Evolutionary conservation across 2,888 invertebrate genomes (phyloP).

Genomic region (Sthenelais limicola): DNA sequence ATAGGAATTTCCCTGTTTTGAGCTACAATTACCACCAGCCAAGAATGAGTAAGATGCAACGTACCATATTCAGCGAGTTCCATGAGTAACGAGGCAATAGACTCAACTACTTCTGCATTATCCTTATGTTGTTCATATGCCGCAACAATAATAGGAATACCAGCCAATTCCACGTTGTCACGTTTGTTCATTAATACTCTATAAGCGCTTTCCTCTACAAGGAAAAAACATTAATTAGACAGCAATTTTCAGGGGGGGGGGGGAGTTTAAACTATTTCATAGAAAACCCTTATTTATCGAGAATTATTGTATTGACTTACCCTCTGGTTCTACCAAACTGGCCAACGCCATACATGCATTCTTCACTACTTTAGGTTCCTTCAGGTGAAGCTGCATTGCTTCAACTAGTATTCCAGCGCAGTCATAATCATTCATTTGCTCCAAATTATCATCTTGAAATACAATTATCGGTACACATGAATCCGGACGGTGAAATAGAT

Average conservation of each 20-base stretch:
- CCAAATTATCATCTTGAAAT: constrained; percentile 62
- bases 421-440: constrained; percentile 59
- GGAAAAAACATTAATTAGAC: no score
- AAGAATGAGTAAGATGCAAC: constrained; percentile 24
- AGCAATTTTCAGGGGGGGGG: no score
- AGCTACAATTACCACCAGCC: no score
- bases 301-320: constrained; percentile 51
- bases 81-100: constrained; percentile 65
- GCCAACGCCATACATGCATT: constrained; percentile 68
- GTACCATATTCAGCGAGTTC: constrained; percentile 69
- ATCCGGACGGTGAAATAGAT: no score
- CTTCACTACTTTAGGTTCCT: constrained; percentile 66
- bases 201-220: constrained; percentile 69
- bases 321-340: constrained; percentile 66
- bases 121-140: constrained; percentile 69
- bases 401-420: constrained; percentile 61
- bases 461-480: no score
- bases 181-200: constrained; percentile 62
- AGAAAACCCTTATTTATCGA: no score
- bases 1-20: no score
- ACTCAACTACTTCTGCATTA: constrained; percentile 69
- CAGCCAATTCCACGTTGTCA: constrained; percentile 57
- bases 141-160: constrained; percentile 63
- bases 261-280: no score
- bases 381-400: constrained; percentile 60